These are phyloP conservation scores for Odontesthes bonariensis DNA, from an alignment of 2,113 vertebrate genomes.

Conservation along the genomic window DNA sequence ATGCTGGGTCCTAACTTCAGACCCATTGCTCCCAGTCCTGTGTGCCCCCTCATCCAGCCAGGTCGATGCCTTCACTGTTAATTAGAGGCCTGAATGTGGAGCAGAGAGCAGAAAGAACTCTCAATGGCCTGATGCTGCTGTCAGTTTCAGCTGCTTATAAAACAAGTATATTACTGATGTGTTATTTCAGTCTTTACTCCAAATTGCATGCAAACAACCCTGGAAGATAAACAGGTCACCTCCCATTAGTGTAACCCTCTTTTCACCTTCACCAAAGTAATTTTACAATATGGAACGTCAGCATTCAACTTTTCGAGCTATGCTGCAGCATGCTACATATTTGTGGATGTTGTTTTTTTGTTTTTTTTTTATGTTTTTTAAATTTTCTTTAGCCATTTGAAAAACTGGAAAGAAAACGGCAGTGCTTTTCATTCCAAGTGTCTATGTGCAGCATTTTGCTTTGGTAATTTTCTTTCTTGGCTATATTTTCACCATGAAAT, in stretches of 20 bases:
- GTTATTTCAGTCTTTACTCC: neutral
- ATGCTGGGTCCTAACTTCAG: slow-evolving; percentile 43
- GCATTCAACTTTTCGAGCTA: neutral
- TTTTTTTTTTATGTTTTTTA: neutral
- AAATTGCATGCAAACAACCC: neutral
- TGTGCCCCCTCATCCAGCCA: slow-evolving; percentile 56
- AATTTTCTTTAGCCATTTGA: no score
- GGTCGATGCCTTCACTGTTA: slow-evolving; percentile 68
- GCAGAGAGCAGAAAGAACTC: slow-evolving; percentile 39
- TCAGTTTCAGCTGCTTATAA: slow-evolving; percentile 44
- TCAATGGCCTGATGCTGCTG: slow-evolving; percentile 43
- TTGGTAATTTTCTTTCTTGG: neutral
- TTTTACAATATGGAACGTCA: neutral
- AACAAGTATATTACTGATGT: slow-evolving; percentile 14
- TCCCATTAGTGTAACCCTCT: neutral
- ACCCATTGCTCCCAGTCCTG: slow-evolving; percentile 48
- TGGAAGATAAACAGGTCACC: slow-evolving; percentile 2
- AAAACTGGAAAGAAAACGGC: neutral
- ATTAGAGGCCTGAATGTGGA: slow-evolving; percentile 79
- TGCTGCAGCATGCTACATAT: slow-evolving; percentile 1
- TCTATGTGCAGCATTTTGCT: slow-evolving; percentile 12
- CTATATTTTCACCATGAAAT: neutral
- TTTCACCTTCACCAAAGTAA: neutral
- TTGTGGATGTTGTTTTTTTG: neutral
- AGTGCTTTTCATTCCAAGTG: slow-evolving; percentile 3